Evolutionary conservation across 2,113 vertebrate genomes (phyloP), one percentile per base, ranked within the genome.

Genomic region (Oxyruncus cristatus): DNA sequence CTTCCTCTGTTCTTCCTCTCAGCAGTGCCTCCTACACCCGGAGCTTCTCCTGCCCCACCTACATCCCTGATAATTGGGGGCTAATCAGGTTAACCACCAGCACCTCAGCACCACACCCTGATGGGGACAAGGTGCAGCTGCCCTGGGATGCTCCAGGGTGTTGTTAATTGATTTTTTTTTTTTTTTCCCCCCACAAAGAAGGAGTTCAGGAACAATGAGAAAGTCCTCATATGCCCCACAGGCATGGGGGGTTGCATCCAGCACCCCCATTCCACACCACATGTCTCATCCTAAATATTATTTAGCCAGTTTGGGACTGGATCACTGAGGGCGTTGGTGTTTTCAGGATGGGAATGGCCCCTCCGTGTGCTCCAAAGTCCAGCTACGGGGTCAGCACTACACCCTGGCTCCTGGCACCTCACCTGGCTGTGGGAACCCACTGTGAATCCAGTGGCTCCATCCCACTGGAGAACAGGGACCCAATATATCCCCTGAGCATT

Each of bases 321-420:
- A 30, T 9, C 39, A 12, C 56, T 1, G 44, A 18, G 12, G 28
- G 23, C 10, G 8, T 4, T 46, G 8, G 32, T 2, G 19, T 5
- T 28, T 14, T 23, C 27, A 4, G 80, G 39, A 0, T 28, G 44
- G 68, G 71, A 15, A 14, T 0, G 4, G 19, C 24, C 26, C 9
- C 30, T 47, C 50, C 16, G 0, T 0, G 8, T 0, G 1, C 5
- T 32, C 15, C 50, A 1, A 1, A 3, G 27, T 27, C 23, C 0
- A 1, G 66, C 16, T 2, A 3, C 8, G 20, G 49, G 2, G 13
- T 30, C 83, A 12, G 52, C 1, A 3, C 42, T 37, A 73, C 35
- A 12, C 41, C 17, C 26, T 3, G 4, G 44, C 22, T 52, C 33
- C 44, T 2, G 2, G 26, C 15, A 12, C 68, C 47, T 53, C 3